Percentiles rank a stretch among this genome's conserved stretches.
Evolutionary conservation across 53 echinoderm and acorn worm genomes (phyloP).

Genomic region (Holothuria leucospilota): DNA sequence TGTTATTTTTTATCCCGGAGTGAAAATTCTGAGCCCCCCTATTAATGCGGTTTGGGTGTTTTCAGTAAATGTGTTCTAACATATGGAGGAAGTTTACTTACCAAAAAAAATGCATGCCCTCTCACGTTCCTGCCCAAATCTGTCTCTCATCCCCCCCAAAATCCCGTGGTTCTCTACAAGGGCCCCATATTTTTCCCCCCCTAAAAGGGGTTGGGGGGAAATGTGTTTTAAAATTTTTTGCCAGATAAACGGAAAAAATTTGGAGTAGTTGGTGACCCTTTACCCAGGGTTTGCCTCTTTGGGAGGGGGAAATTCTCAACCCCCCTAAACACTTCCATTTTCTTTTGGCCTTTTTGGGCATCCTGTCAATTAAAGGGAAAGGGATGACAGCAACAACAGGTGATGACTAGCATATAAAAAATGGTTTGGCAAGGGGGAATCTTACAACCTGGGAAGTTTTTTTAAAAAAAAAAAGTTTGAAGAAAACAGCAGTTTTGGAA

Average conservation of each 20-base stretch:
- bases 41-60: too few species aligned
- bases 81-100: constrained; percentile 41
- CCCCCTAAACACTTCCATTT: constrained; percentile 74
- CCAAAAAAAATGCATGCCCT: constrained; percentile 83
- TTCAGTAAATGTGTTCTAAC: too few species aligned
- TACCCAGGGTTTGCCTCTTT: constrained; percentile 87
- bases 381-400: background rate
- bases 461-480: too few species aligned
- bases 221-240: constrained; percentile 66
- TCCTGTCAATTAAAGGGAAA: constrained; percentile 42
- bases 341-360: constrained; percentile 86
- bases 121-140: constrained; percentile 81
- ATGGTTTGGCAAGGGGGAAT: too few species aligned
- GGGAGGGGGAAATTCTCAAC: constrained; percentile 83
- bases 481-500: too few species aligned
- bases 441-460: too few species aligned
- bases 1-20: too few species aligned
- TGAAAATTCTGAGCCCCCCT: too few species aligned
- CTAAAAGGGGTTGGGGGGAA: constrained; percentile 83
- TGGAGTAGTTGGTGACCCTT: constrained; percentile 66
- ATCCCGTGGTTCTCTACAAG: constrained; percentile 67
- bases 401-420: too few species aligned
- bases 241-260: constrained; percentile 62
- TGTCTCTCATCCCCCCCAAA: constrained; percentile 93
- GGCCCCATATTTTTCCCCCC: constrained; percentile 93